These are phyloP conservation scores for Eucera pruinosa DNA, from an alignment of 2,888 invertebrate species.

Conservation along the genomic window DNA sequence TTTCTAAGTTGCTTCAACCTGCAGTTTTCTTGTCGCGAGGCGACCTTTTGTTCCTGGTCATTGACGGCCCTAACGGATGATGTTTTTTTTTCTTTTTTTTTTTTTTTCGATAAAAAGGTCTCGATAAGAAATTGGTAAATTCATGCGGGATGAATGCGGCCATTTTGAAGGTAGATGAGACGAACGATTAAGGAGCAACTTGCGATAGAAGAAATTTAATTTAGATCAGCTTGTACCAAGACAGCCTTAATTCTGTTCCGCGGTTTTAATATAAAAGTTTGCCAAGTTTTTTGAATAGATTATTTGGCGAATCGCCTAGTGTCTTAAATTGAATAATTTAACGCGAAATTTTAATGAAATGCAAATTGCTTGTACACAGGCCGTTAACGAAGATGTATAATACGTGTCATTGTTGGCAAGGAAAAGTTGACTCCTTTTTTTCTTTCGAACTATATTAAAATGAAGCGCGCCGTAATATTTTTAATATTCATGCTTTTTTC, in stretches of 20 bases:
- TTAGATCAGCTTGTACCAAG: constrained; percentile 24
- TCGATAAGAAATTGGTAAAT: constrained; percentile 50
- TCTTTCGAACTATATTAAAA: background rate
- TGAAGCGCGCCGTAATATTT: background rate
- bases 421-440: background rate
- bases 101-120: constrained; percentile 29
- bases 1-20: constrained; percentile 34
- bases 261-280: constrained; percentile 14
- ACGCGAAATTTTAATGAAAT: constrained; percentile 23
- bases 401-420: constrained; percentile 1
- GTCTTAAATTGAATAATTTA: constrained; percentile 10
- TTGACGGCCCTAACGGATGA: constrained; percentile 49
- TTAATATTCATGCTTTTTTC: constrained; percentile 13
- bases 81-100: too few species aligned
- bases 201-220: constrained; percentile 34
- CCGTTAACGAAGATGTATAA: constrained; percentile 25
- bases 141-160: constrained; percentile 22
- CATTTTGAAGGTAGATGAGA: constrained; percentile 9
- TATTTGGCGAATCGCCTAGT: constrained; percentile 13
- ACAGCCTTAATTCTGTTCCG: constrained; percentile 28
- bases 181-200: constrained; percentile 33
- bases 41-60: constrained; percentile 47
- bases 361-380: constrained; percentile 25
- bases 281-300: constrained; percentile 14
- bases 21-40: constrained; percentile 39